These are phyloP conservation scores for Diorhabda elongata DNA, from an alignment of 1,140 invertebrate genomes.

Conservation along the genomic window DNA sequence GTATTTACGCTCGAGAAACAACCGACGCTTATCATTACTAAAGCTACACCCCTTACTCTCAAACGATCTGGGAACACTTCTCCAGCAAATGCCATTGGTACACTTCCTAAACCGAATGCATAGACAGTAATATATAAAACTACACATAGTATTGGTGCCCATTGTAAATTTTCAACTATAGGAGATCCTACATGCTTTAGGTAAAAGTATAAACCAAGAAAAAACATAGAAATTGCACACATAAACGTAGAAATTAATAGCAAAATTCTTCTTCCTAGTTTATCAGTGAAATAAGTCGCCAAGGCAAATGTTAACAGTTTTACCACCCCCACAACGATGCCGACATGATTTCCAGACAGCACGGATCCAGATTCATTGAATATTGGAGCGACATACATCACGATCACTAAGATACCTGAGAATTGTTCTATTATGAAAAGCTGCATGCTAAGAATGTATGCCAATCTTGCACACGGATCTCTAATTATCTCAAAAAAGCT, in stretches of 20 bases:
- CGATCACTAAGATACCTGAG: slow-evolving; percentile 57
- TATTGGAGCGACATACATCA: neutral
- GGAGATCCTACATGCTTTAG: slow-evolving; percentile 48
- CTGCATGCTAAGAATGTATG: slow-evolving; percentile 64
- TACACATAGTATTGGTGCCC: neutral
- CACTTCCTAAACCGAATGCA: neutral
- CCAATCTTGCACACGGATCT: slow-evolving; percentile 55
- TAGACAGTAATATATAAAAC: slow-evolving; percentile 6
- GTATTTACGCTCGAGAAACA: neutral
- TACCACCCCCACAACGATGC: slow-evolving; percentile 77
- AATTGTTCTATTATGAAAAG: slow-evolving; percentile 72
- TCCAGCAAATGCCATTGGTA: neutral
- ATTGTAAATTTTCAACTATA: slow-evolving; percentile 48
- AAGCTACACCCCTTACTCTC: neutral
- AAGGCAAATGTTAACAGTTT: slow-evolving; percentile 66
- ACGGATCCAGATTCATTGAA: slow-evolving; percentile 4
- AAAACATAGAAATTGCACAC: slow-evolving; percentile 49
- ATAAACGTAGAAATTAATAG: slow-evolving; percentile 65
- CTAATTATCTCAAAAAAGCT: slow-evolving; percentile 56
- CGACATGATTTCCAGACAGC: slow-evolving; percentile 61
- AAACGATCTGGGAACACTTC: neutral
- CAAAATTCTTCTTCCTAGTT: slow-evolving; percentile 66
- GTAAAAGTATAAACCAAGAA: slow-evolving; percentile 62
- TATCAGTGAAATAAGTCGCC: slow-evolving; percentile 61
- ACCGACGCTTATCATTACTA: neutral